Evolutionary conservation across 2,888 invertebrate genomes (phyloP).

Genomic region (Exephanes ischioxanthus): DNA sequence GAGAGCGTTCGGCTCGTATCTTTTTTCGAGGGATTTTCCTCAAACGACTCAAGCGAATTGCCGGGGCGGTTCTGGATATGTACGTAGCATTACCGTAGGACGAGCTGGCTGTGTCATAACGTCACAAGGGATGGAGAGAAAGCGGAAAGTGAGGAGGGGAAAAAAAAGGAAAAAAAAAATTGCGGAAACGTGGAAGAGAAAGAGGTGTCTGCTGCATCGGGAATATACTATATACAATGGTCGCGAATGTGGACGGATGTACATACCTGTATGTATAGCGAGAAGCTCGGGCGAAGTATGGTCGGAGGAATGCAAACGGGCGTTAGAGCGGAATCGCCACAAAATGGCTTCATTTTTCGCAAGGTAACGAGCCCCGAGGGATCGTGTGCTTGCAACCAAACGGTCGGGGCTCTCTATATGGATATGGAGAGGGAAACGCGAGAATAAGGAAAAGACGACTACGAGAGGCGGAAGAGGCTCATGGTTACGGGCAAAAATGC

Average conservation of each 20-base stretch:
- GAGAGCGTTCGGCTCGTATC: constrained; percentile 54
- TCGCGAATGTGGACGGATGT: not conserved
- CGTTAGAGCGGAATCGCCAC: constrained; percentile 60
- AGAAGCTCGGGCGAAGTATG: not conserved
- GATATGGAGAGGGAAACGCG: constrained; percentile 5
- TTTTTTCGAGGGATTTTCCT: constrained; percentile 52
- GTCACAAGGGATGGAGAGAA: constrained; percentile 21
- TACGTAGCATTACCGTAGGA: constrained; percentile 21
- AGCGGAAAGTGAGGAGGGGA: constrained; percentile 12
- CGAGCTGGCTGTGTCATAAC: constrained; percentile 24
- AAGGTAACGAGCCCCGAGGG: constrained; percentile 61
- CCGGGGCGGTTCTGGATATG: constrained; percentile 22
- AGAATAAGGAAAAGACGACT: constrained; percentile 34
- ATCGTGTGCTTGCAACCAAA: constrained; percentile 22
- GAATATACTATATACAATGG: not conserved
- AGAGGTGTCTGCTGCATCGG: constrained; percentile 24
- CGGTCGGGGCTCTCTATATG: constrained; percentile 18
- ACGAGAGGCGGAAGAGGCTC: constrained; percentile 10
- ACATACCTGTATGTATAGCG: constrained; percentile 3
- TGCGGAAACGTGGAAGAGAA: constrained; percentile 24
- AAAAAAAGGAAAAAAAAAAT: constrained; percentile 16
- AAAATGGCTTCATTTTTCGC: constrained; percentile 72
- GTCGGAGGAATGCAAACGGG: constrained; percentile 60
- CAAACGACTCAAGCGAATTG: constrained; percentile 52
- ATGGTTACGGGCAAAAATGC: not conserved